Evolutionary conservation across 1,140 invertebrate species (phyloP), one percentile per base, ranked within the genome.

Genomic region (Drosophila repleta): DNA sequence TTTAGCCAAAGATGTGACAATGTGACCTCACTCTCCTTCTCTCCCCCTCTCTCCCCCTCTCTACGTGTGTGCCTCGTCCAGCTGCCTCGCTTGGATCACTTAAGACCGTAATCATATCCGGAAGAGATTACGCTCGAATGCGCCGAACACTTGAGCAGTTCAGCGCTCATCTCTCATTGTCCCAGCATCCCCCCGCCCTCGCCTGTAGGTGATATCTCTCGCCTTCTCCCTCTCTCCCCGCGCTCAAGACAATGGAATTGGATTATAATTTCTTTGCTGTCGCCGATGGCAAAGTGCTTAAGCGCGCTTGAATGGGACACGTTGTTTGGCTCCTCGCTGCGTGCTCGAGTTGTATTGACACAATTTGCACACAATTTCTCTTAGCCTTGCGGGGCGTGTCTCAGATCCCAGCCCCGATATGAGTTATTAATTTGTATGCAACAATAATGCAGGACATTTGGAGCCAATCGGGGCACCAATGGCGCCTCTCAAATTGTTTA

Each of bases 31-130:
- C 39, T 5, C 39, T 41, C 4, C 2, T 5, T 8, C 7, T 18
- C 17, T 8, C 60, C 32, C 72, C 53, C 62, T 43, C 60, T 63
- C 29, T 41, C 32, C 0, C 32, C 2, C 32, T 35, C 29, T 4
- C 4, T 29, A 1, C 7, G 4, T 6, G 32, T 35, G 32, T 35
- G 11, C 10, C 32, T 11, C 32, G 58, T 62, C 62, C 62, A 57
- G 35, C 60, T 43, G 76, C 53, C 62, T 43, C 60, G 61, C 35
- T 46, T 58, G 57, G 74, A 84, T 77, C 82, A 79, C 78, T 85
- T 67, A 85, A 75, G 69, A 81, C 63, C 69, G 84, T 82, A 88
- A 88, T 88, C 79, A 77, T 88, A 88, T 89, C 83, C 83, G 83
- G 83, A 88, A 88, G 79, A 88, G 83, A 88, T 88, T 88, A 82